phyloP scores from a whole-genome alignment of 2,113 vertebrate species.

The Dasyornis broadbenti region DNA sequence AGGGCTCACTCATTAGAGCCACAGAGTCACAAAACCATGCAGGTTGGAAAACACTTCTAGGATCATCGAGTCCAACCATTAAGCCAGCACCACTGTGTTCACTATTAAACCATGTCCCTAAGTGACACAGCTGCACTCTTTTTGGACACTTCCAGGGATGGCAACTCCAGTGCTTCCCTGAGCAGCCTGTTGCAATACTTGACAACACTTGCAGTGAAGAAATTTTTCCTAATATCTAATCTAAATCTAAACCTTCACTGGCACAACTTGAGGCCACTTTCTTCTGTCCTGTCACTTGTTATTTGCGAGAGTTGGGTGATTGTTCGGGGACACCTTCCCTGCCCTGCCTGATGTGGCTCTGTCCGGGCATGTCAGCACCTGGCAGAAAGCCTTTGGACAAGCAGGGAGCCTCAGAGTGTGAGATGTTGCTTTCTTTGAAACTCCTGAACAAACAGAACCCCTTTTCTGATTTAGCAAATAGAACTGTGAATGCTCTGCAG shows the following conservation, averaged over 20 bases:
- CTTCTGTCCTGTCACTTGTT: not conserved
- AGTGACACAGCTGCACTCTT: not conserved
- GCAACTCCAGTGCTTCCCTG: not conserved
- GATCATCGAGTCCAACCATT: not conserved
- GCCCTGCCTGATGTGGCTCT: not conserved
- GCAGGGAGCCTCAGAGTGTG: not conserved
- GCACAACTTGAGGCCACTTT: not conserved
- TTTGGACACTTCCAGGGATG: not conserved
- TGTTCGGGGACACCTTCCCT: not conserved
- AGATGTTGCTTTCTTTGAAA: not conserved
- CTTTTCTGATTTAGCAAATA: not conserved
- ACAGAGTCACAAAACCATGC: not conserved
- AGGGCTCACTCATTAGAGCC: fast-evolving
- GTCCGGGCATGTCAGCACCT: fast-evolving
- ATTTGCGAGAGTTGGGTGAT: not conserved
- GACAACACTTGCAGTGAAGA: not conserved
- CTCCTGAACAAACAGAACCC: not conserved
- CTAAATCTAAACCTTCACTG: not conserved
- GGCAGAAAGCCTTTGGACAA: not conserved
- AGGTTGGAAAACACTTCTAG: not conserved
- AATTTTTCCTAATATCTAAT: not conserved
- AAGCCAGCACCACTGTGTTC: fast-evolving
- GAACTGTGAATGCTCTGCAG: not conserved
- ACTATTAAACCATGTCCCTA: not conserved
- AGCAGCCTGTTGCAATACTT: not conserved